Conservation (phyloP, 2,888 invertebrate genomes). For the Falcaria lacertinaria region DNA sequence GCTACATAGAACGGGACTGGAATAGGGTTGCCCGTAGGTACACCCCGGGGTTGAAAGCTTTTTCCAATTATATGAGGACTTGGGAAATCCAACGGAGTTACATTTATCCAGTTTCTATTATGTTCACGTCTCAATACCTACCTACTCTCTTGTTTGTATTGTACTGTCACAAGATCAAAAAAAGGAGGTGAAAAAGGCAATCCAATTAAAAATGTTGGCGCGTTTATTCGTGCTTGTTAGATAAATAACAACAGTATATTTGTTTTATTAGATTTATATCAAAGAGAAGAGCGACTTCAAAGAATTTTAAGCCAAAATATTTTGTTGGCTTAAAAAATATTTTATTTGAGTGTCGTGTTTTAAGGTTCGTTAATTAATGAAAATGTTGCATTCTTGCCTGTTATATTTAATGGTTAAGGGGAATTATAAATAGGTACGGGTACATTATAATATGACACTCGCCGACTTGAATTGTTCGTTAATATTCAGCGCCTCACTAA, state of each 20-base stretch:
- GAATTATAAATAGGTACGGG: too few species aligned
- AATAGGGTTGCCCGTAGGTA: constrained; percentile 21
- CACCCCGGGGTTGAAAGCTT: constrained; percentile 45
- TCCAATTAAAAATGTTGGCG: neutral
- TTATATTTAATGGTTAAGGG: neutral
- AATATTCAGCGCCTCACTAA: neutral
- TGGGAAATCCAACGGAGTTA: constrained; percentile 1
- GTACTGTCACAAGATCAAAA: neutral
- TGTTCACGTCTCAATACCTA: neutral
- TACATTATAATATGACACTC: neutral
- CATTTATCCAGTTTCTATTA: neutral
- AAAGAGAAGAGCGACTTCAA: neutral
- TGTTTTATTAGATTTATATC: neutral
- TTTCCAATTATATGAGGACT: constrained; percentile 36
- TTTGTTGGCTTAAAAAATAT: neutral
- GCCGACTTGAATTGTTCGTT: neutral
- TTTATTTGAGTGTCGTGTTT: neutral
- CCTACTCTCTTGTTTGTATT: neutral
- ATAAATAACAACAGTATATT: neutral
- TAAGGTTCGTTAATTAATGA: neutral
- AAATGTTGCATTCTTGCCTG: neutral
- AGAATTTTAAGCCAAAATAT: neutral
- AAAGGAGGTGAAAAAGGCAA: neutral
- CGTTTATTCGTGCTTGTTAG: neutral
- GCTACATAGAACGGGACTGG: constrained; percentile 33